Evolutionary conservation across 2,113 vertebrate genomes (phyloP).

Genomic region (Polypterus bichir): DNA sequence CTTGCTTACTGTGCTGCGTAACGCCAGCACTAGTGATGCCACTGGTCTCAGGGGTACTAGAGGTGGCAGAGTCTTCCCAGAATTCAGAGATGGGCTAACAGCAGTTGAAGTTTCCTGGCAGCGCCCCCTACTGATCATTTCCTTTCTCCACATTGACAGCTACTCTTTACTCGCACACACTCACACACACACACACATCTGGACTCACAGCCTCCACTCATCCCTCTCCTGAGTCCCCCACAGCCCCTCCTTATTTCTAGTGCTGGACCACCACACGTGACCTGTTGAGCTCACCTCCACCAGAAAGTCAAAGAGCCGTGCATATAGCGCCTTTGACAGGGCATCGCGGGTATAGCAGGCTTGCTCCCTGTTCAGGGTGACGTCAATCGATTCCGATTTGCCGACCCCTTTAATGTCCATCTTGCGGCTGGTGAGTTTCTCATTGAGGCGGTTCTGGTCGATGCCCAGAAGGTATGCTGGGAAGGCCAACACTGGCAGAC

Average conservation of each 20-base stretch:
- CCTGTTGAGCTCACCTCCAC: slow-evolving; percentile 62
- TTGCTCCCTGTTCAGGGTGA: slow-evolving; percentile 89
- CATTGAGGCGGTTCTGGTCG: slow-evolving; percentile 64
- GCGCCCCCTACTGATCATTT: no score
- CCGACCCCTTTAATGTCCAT: slow-evolving; percentile 95
- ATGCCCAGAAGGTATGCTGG: slow-evolving; percentile 89
- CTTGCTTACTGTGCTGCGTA: no score
- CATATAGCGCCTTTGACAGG: slow-evolving; percentile 81
- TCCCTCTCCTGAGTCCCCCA: not conserved
- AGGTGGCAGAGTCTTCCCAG: no score
- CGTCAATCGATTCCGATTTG: slow-evolving; percentile 77
- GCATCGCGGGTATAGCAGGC: slow-evolving; percentile 81
- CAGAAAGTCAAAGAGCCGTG: slow-evolving; percentile 81
- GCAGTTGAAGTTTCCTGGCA: no score
- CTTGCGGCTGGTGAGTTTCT: slow-evolving; percentile 86
- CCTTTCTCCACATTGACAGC: no score
- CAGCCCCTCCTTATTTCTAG: not conserved
- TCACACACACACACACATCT: no score
- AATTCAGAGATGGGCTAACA: no score
- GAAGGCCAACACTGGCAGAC: slow-evolving; percentile 68
- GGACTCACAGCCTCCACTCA: not conserved
- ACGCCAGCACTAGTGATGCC: no score
- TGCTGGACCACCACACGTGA: not conserved
- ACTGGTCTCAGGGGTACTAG: no score
- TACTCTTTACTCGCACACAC: no score